Percentiles rank a stretch among this genome's conserved stretches.
Conservation (phyloP, 2,797 vertebrate species). For the Natrix natrix region DNA sequence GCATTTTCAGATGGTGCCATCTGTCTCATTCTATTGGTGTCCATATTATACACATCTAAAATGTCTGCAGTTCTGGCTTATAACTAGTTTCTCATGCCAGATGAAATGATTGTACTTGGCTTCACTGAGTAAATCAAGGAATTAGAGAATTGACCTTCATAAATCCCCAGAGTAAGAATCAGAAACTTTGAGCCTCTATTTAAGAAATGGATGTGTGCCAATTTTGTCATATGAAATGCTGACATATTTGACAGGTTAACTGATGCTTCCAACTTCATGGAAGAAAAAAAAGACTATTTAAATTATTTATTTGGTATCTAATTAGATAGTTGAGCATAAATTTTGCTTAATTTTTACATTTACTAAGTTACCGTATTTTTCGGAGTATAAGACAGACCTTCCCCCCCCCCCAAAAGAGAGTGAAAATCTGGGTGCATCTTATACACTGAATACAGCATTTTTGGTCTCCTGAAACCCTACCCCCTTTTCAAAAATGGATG, state of each 20-base stretch:
- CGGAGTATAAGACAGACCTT: too few relatives aligned
- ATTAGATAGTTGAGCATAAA: neutral
- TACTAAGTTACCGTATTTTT: neutral
- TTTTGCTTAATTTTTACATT: neutral
- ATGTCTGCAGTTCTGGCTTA: neutral
- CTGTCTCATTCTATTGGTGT: neutral
- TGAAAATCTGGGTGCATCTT: too few relatives aligned
- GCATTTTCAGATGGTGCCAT: neutral
- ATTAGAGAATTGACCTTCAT: neutral
- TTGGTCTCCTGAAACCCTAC: too few relatives aligned
- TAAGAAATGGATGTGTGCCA: neutral
- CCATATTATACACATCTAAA: neutral
- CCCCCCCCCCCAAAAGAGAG: too few relatives aligned
- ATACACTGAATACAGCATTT: too few relatives aligned
- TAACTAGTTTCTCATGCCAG: neutral
- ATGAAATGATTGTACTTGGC: neutral
- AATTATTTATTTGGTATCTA: neutral
- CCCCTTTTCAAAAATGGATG: too few relatives aligned
- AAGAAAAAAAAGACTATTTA: neutral
- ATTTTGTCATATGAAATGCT: neutral
- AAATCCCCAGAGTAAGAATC: neutral
- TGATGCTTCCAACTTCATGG: neutral
- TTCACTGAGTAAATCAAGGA: neutral
- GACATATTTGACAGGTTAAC: neutral
- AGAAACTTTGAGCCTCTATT: neutral